Conservation (phyloP, 2,797 vertebrate species). For the Scolopax rusticola region DNA sequence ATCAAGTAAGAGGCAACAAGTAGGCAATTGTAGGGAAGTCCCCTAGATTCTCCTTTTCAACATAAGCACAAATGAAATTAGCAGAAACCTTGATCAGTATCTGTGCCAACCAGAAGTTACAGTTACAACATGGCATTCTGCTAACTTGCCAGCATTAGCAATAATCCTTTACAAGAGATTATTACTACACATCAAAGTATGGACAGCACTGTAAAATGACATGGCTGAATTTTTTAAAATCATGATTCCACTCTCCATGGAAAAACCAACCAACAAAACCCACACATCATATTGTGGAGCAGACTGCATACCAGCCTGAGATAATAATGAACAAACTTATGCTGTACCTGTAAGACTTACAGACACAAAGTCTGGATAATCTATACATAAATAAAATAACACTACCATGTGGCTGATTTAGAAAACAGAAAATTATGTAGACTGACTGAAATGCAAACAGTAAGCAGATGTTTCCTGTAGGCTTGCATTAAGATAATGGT, state of each 20-base stretch:
- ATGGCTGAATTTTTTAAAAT: background rate
- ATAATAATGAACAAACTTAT: background rate
- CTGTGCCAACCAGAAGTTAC: background rate
- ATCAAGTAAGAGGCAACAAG: background rate
- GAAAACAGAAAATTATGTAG: background rate
- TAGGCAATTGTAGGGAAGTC: background rate
- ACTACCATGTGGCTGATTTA: background rate
- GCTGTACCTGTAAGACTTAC: background rate
- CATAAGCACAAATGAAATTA: background rate
- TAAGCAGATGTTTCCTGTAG: background rate
- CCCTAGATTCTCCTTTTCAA: background rate
- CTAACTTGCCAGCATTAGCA: slow-evolving; percentile 19
- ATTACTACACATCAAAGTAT: background rate
- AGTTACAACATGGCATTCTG: background rate
- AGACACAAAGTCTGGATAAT: background rate
- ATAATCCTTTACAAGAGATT: background rate
- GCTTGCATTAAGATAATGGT: background rate
- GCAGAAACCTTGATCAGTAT: background rate
- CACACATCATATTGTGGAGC: background rate
- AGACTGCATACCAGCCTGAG: background rate
- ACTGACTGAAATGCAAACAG: background rate
- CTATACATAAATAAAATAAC: background rate
- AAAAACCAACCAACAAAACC: background rate
- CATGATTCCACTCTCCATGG: background rate
- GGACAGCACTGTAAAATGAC: background rate